Percentiles rank a stretch among this genome's conserved stretches.
phyloP scores from a whole-genome alignment of 1,140 invertebrate species.

The Bombus cullumanus region DNA sequence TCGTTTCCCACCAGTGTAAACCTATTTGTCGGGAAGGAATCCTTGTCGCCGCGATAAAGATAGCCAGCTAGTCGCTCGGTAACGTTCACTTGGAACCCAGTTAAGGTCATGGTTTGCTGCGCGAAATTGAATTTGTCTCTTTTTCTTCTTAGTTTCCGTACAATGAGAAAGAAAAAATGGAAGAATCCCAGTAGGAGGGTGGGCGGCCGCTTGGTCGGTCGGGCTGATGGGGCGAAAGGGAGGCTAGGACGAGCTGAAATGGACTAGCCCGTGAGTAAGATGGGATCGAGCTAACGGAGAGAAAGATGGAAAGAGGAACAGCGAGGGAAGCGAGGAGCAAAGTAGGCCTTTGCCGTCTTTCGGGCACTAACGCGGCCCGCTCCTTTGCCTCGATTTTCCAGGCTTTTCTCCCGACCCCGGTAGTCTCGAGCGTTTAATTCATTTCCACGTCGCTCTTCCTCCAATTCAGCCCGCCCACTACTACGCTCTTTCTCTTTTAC shows the following conservation, averaged over 20 bases:
- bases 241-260: not conserved
- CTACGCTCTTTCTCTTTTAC: not conserved
- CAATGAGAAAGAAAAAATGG: not conserved
- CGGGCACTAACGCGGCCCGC: not conserved
- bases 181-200: not conserved
- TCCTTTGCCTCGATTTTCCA: conserved; percentile 27
- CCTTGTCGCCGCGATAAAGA: not conserved
- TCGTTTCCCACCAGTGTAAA: not conserved
- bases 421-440: conserved; percentile 46
- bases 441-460: conserved; percentile 30
- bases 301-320: no score
- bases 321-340: not conserved
- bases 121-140: conserved; percentile 6
- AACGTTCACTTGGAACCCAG: not conserved
- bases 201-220: not conserved
- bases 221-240: not conserved
- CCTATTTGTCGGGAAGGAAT: not conserved
- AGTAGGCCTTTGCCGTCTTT: not conserved
- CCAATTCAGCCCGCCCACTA: not conserved
- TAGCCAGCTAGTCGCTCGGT: not conserved
- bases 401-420: not conserved
- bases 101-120: not conserved
- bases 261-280: not conserved
- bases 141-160: not conserved
- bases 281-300: no score